A percentile compares a stretch with the other conserved stretches of the same genome.
phyloP scores from a whole-genome alignment of 37 sponge, comb jelly and placozoan genomes.

The Beroe forskalii region DNA sequence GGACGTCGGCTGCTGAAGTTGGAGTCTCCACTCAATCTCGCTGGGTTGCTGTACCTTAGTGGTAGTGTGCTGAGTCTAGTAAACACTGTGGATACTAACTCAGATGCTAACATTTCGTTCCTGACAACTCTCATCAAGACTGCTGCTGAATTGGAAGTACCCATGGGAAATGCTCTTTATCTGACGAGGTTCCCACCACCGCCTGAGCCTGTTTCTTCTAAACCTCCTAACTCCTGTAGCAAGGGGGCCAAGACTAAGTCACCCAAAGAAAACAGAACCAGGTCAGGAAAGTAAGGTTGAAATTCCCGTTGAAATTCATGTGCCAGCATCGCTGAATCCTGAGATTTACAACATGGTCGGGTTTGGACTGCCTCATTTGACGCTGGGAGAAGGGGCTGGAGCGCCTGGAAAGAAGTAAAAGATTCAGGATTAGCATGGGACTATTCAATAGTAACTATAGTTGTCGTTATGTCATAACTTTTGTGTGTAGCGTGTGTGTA shows the following conservation, averaged over 20 bases:
- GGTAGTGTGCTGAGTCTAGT: conserved; percentile 47
- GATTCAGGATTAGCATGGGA: no score
- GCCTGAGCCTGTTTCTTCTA: not conserved
- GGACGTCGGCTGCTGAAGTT: not conserved
- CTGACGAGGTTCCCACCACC: conserved; percentile 32
- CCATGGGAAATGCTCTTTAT: conserved; percentile 1
- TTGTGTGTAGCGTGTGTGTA: not conserved
- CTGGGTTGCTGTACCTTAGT: conserved; percentile 12
- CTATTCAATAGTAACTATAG: no score
- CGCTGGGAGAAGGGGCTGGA: conserved; percentile 4
- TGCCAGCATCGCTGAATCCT: conserved; percentile 14
- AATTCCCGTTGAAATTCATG: not conserved
- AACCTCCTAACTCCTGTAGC: not conserved
- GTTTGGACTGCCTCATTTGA: conserved; percentile 34
- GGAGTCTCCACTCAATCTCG: not conserved
- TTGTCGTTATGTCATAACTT: no score
- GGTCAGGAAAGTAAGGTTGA: not conserved
- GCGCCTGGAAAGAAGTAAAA: conserved; percentile 40
- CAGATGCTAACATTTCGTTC: conserved; percentile 16
- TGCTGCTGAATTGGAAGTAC: not conserved
- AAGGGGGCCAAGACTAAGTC: conserved; percentile 48
- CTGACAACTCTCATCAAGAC: conserved; percentile 6
- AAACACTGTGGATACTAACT: conserved; percentile 26
- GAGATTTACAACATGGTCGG: conserved; percentile 3
- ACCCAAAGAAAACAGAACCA: conserved; percentile 15